Evolutionary conservation across 2,888 invertebrate genomes (phyloP), one percentile per base, ranked within the genome.

Genomic region (Suillia variegata): DNA sequence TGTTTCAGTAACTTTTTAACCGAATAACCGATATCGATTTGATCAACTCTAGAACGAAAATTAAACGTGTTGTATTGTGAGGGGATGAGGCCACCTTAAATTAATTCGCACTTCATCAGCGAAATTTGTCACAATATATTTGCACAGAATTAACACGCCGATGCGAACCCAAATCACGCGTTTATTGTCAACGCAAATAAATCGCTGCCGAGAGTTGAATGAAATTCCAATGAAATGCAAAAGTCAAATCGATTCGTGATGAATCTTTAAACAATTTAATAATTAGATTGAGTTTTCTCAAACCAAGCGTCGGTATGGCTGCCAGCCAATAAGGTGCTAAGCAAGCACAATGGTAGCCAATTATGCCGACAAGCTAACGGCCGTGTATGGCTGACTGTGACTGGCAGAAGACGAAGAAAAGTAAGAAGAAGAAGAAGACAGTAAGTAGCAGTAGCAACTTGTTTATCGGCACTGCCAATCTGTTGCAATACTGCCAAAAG

Each of bases 111-210:
- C 20, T 20, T 13, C 18, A 17, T 20, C 20, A 18, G 18, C 18
- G 45, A 45, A 18, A 13, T 45, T 45, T 17, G 17, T 68, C 64
- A 62, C 62, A 67, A 70, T 70, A 74, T 71, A 71, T 74, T 72
- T 71, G 71, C 59, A 48, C 54, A 55, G 63, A 71, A 74, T 73
- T 73, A 71, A 65, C 76, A 70, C 62, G 58, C 67, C n/a, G 59
- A 45, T 13, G 58, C 26, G 20, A 50, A 54, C 42, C 22, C 6
- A 15, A 20, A 21, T 53, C 58, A 53, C 53, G 49, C 48, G 38
- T 17, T 34, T 45, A 12, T 20, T 17, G 45, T 18, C 4, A 18
- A 38, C n/a, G 4, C n/a, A 38, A 13, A 45, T 45, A 20, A 45
- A 18, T 38, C 38, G 4, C 4, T 13, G 38, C 10, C 4, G 38